A percentile compares a stretch with the other conserved stretches of the same genome.
phyloP scores from a whole-genome alignment of 1,140 invertebrate genomes.

The Danaus melanippus region DNA sequence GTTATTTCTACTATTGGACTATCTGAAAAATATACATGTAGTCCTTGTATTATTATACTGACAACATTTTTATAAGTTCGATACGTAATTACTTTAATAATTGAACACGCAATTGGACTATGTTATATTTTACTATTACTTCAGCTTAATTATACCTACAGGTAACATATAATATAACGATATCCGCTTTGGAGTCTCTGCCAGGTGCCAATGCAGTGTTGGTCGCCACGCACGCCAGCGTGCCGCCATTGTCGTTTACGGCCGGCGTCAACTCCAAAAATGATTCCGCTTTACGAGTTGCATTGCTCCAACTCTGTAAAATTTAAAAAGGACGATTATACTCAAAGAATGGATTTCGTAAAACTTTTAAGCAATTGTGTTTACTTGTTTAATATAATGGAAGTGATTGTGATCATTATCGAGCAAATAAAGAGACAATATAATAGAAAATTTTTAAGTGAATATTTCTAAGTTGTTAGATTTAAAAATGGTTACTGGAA shows the following conservation, averaged over 20 bases:
- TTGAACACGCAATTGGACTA: too few relatives aligned
- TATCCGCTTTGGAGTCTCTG: constrained; percentile 81
- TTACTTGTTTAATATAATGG: too few relatives aligned
- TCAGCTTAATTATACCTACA: constrained; percentile 75
- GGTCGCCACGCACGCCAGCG: constrained; percentile 85
- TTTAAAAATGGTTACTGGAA: too few relatives aligned
- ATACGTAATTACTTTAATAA: too few relatives aligned
- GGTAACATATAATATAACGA: constrained; percentile 86
- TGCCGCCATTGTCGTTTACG: constrained; percentile 82
- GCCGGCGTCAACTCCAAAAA: constrained; percentile 82
- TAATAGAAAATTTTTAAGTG: too few relatives aligned
- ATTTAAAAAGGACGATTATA: too few relatives aligned
- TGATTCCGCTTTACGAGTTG: constrained; percentile 76
- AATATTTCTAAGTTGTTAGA: too few relatives aligned
- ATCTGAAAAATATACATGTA: constrained; percentile 37
- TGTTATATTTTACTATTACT: too few relatives aligned
- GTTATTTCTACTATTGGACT: constrained; percentile 57
- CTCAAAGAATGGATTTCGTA: constrained; percentile 1
- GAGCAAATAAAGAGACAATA: too few relatives aligned
- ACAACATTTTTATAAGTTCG: too few relatives aligned
- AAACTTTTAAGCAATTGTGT: not conserved
- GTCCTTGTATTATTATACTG: too few relatives aligned
- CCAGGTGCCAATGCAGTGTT: constrained; percentile 79
- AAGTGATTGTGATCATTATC: too few relatives aligned
- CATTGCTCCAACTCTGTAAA: constrained; percentile 75